Evolutionary conservation across 1,140 invertebrate genomes (phyloP).

Genomic region (Goniozus legneri): DNA sequence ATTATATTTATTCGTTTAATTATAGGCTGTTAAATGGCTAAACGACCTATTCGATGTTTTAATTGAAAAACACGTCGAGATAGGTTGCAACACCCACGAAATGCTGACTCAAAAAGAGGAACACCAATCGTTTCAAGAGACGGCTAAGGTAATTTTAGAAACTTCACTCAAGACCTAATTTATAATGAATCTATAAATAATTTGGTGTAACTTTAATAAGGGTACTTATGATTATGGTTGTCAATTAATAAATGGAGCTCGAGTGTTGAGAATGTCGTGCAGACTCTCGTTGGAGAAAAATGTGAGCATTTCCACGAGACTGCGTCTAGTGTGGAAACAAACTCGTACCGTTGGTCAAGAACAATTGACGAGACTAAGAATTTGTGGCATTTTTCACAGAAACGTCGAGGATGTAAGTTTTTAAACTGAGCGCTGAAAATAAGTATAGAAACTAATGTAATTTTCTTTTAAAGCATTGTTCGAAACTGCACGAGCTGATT

Average conservation of each 20-base stretch:
- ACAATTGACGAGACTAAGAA: conserved; percentile 71
- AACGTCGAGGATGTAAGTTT: conserved; percentile 63
- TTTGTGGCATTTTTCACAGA: conserved; percentile 73
- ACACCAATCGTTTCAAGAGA: conserved; percentile 74
- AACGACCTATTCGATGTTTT: conserved; percentile 70
- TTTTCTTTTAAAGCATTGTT: no score
- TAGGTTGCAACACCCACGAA: conserved; percentile 69
- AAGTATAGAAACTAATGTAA: no score
- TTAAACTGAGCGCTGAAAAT: conserved; percentile 2
- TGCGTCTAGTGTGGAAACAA: conserved; percentile 68
- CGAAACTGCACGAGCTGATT: conserved; percentile 57
- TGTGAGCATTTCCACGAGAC: conserved; percentile 51
- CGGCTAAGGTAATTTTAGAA: conserved; percentile 64
- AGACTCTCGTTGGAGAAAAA: conserved; percentile 63
- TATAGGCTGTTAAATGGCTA: conserved; percentile 70
- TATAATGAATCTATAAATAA: no score
- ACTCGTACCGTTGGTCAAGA: conserved; percentile 71
- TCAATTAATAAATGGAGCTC: conserved; percentile 71
- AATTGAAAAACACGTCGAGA: conserved; percentile 66
- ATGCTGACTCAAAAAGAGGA: conserved; percentile 73
- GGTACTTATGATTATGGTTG: conserved; percentile 77
- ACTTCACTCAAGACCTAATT: no score
- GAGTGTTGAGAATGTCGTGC: conserved; percentile 70
- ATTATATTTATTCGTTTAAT: conserved; percentile 11
- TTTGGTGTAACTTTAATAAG: conserved; percentile 42